phyloP scores from a whole-genome alignment of 2,113 vertebrate genomes.

The Eulacestoma nigropectus region DNA sequence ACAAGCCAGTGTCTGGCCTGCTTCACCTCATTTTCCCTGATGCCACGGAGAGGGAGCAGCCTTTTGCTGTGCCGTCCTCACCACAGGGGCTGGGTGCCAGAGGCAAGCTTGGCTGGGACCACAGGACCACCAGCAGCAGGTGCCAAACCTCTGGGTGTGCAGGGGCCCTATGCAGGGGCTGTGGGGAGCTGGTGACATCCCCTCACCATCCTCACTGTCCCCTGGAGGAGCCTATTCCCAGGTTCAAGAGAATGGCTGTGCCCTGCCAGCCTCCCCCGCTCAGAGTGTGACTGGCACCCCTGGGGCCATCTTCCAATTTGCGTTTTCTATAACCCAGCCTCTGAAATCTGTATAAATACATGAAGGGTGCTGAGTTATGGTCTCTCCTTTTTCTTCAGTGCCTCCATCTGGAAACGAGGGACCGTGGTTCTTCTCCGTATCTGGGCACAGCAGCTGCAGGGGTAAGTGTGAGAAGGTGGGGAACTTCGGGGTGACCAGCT shows the following conservation, averaged over 20 bases:
- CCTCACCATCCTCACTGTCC: neutral
- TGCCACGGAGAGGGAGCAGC: neutral
- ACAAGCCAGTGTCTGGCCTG: neutral
- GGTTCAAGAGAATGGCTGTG: neutral
- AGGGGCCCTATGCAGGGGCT: rapidly evolving
- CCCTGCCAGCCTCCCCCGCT: neutral
- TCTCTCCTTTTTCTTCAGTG: neutral
- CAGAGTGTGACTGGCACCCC: neutral
- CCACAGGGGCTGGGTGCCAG: neutral
- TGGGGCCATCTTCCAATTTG: neutral
- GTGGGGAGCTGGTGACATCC: neutral
- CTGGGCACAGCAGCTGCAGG: neutral
- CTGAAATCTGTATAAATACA: neutral
- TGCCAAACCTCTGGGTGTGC: neutral
- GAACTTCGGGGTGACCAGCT: neutral
- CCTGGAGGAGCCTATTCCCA: neutral
- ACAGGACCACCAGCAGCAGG: neutral
- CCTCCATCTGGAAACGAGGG: neutral
- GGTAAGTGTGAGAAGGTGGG: neutral
- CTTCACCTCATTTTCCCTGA: rapidly evolving
- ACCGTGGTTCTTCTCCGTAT: rapidly evolving
- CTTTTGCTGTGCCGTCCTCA: neutral
- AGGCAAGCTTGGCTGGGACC: neutral
- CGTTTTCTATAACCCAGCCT: neutral
- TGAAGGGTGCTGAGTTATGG: neutral